Base-by-base conservation (phyloP, 2,113 vertebrate genomes). In the Cyanoliseus patagonus region DNA sequence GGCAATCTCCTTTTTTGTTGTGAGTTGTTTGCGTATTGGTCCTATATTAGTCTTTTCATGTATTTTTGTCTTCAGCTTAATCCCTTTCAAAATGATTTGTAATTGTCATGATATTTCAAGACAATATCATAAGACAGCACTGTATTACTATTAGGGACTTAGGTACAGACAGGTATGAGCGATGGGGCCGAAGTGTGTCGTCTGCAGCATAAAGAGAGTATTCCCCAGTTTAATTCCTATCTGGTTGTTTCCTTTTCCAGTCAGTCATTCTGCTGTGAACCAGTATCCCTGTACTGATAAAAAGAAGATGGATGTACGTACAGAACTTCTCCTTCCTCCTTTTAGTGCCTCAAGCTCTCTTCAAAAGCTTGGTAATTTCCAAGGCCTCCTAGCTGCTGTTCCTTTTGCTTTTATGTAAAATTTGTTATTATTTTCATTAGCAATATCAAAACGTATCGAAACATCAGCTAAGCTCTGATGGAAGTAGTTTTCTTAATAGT, bases 341-440 rank as follows among this genome's bases (percentile, higher is more conserved):
- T 61, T 66, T 73, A 17, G 6, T n/a, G 37, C 28, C 22, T 82
- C 18, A 24, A 17, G 46, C n/a, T 86, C 12, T 81, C 25, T 91
- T 79, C 53, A 85, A 66, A 91, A 76, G 10, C 49, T 73, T 83
- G 46, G 49, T 82, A 57, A 74, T 77, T 86, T 80, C 68, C 37
- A 68, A 76, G 68, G 19, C 37, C 42, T 92, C 77, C 23, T 83
- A 53, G 42, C 37, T 59, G 20, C 16, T 91, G 41, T 88, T 90
- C 61, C 66, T 95, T 82, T 82, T 89, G 49, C 46, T 89, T 93
- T 53, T 30, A 49, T 89, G 74, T 49, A 80, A 68, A 84, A 95
- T 89, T 37, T 51, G 49, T 51, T 72, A 25, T 90, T 89, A 46
- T 73, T 95, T 90, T 85, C 70, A 85, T 90, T 87, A 85, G 53